phyloP scores from a whole-genome alignment of 64 coral and sea anemone genomes.

The Stylophora pistillata region DNA sequence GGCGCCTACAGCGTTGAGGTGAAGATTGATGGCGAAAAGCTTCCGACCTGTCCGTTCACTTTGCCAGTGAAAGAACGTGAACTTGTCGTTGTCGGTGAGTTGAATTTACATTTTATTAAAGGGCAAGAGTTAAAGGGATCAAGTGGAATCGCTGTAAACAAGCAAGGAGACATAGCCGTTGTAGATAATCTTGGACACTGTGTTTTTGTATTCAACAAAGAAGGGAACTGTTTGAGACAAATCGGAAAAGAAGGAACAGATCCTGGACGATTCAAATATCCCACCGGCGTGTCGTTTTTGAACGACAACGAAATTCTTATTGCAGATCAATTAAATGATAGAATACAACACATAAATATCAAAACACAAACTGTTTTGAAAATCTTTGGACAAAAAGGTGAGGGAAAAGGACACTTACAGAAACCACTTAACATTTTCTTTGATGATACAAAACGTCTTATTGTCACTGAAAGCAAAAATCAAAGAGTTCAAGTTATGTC shows the following conservation, averaged over 20 bases:
- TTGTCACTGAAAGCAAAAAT: neutral
- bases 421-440: too few relatives aligned
- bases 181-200: neutral
- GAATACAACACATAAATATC: slow-evolving; percentile 16
- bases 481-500: slow-evolving; percentile 15
- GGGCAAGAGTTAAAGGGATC: too few relatives aligned
- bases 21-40: neutral
- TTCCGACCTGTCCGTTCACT: neutral
- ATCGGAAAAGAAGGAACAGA: neutral
- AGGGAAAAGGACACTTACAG: too few relatives aligned
- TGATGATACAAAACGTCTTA: neutral
- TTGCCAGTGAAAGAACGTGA: neutral
- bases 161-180: neutral
- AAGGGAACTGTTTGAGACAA: neutral
- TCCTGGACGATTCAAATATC: neutral
- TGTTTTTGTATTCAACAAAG: neutral
- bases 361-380: neutral
- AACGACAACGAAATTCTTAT: neutral
- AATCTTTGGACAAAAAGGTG: too few relatives aligned
- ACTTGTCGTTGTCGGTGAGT: too few relatives aligned
- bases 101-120: too few relatives aligned
- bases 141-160: too few relatives aligned
- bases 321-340: neutral
- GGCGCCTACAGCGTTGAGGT: neutral
- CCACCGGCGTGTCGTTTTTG: neutral